Evolutionary conservation across 1,140 invertebrate genomes (phyloP).

Genomic region (Drosophila yakuba): DNA sequence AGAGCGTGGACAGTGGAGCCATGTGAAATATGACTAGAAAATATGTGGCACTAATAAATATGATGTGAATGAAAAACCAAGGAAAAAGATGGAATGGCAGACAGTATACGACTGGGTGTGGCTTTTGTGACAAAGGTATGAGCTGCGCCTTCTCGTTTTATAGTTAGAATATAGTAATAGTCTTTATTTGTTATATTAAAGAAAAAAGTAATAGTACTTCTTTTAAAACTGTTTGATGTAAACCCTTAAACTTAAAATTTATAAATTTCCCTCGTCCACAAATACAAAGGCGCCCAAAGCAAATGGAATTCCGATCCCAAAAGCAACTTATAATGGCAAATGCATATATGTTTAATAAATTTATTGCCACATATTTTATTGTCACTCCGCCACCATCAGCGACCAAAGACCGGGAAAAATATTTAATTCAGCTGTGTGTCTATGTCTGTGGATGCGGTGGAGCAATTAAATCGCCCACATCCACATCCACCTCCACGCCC

Average conservation of each 20-base stretch:
- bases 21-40: conserved; percentile 60
- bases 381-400: conserved; percentile 54
- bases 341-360: conserved; percentile 55
- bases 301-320: conserved; percentile 9
- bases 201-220: too few relatives aligned
- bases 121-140: conserved; percentile 21
- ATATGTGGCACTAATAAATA: conserved; percentile 59
- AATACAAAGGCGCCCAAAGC: background rate
- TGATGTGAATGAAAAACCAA: conserved; percentile 14
- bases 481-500: conserved; percentile 22
- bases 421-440: conserved; percentile 49
- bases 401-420: conserved; percentile 51
- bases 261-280: background rate
- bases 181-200: background rate
- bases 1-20: conserved; percentile 27
- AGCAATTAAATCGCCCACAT: conserved; percentile 72
- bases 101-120: conserved; percentile 14
- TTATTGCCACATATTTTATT: conserved; percentile 61
- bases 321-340: conserved; percentile 16
- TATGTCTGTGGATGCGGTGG: conserved; percentile 31
- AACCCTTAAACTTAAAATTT: background rate
- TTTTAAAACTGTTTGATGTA: too few relatives aligned
- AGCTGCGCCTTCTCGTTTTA: conserved; percentile 1
- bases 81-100: conserved; percentile 7
- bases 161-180: background rate